Conservation (phyloP, 2,113 vertebrate genomes). For the Prunella himalayana region DNA sequence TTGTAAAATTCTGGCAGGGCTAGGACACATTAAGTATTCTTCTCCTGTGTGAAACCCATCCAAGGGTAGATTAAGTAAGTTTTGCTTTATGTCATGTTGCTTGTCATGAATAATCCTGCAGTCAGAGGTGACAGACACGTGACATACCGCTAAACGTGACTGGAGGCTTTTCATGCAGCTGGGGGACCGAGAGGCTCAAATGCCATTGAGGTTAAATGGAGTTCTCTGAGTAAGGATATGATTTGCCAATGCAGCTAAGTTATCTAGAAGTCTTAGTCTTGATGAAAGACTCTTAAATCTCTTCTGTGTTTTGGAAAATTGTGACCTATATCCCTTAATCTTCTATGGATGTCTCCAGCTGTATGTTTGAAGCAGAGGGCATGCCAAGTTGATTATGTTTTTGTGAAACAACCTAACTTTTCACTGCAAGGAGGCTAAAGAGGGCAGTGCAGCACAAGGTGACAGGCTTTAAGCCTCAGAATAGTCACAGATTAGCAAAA, state of each 20-base stretch:
- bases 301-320: background rate
- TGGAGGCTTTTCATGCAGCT: background rate
- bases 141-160: background rate
- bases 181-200: background rate
- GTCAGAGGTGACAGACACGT: background rate
- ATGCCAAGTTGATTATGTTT: background rate
- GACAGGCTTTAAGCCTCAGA: background rate
- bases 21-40: background rate
- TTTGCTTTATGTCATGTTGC: background rate
- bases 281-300: background rate
- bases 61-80: background rate
- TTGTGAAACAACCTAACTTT: background rate
- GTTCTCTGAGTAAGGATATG: background rate
- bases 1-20: background rate
- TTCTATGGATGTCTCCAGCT: background rate
- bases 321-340: background rate
- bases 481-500: background rate
- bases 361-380: background rate
- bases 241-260: background rate
- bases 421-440: conserved; percentile 31
- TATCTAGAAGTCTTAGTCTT: background rate
- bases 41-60: background rate
- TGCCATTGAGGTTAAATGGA: background rate
- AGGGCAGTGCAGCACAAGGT: conserved; percentile 51
- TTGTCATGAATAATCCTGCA: conserved; percentile 1